A percentile compares a stretch with the other conserved stretches of the same genome.
Evolutionary conservation across 92 coral and sea anemone species (phyloP).

Genomic region (Umimayanthus kanabou): DNA sequence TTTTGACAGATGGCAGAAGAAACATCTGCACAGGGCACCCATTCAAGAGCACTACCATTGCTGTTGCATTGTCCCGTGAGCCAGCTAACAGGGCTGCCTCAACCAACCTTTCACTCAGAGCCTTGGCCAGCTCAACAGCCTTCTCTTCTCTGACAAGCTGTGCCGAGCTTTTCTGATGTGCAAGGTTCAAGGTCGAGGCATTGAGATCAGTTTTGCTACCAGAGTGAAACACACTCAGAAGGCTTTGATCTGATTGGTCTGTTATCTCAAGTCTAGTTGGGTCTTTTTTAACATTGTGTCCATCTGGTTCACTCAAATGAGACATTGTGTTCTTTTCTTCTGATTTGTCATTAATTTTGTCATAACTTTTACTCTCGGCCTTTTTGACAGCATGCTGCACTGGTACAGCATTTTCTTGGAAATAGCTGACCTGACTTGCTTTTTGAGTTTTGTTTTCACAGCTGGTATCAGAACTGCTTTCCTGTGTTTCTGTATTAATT

Average conservation of each 20-base stretch:
- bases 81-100: slow-evolving; percentile 91
- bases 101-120: slow-evolving; percentile 85
- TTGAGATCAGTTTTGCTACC: background rate
- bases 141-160: slow-evolving; percentile 60
- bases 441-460: slow-evolving; percentile 7
- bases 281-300: background rate
- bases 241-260: background rate
- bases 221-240: background rate
- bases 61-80: slow-evolving; percentile 85
- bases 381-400: background rate
- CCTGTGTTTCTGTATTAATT: background rate
- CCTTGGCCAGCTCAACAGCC: slow-evolving; percentile 67
- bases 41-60: slow-evolving; percentile 68
- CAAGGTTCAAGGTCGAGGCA: background rate
- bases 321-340: background rate
- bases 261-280: background rate
- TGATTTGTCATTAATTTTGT: background rate
- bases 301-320: background rate
- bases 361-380: background rate
- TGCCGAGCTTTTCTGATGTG: background rate
- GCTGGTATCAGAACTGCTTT: slow-evolving; percentile 2
- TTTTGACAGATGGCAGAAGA: slow-evolving; percentile 66
- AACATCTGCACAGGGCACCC: slow-evolving; percentile 87
- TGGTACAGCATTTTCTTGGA: background rate
- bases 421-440: background rate